Evolutionary conservation across 92 coral and sea anemone genomes (phyloP).

Genomic region (Palythoa heliodiscus): DNA sequence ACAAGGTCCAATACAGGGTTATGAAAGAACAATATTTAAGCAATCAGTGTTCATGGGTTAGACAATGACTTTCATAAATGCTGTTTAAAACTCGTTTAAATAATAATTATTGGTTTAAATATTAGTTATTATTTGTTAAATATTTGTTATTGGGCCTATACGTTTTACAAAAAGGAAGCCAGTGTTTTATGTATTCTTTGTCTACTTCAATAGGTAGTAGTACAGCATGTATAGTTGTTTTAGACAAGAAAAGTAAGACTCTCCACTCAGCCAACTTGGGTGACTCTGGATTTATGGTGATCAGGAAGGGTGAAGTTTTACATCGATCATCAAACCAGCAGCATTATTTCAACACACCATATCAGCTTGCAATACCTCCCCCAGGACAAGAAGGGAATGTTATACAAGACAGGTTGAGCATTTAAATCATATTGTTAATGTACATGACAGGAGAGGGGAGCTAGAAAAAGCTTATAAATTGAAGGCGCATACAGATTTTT

Average conservation of each 20-base stretch:
- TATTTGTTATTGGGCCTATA: no score
- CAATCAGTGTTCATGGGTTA: no score
- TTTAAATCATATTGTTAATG: not conserved
- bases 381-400: slow-evolving; percentile 94
- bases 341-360: slow-evolving; percentile 96
- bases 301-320: slow-evolving; percentile 83
- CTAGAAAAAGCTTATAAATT: no score
- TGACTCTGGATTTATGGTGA: slow-evolving; percentile 92
- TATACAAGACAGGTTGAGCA: slow-evolving; percentile 86
- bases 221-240: slow-evolving; percentile 90
- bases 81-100: no score
- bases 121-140: no score
- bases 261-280: slow-evolving; percentile 92
- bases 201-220: slow-evolving; percentile 72
- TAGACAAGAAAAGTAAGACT: slow-evolving; percentile 90
- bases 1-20: no score
- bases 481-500: no score
- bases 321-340: slow-evolving; percentile 94
- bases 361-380: slow-evolving; percentile 95
- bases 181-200: no score
- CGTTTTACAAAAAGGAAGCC: no score
- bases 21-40: no score
- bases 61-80: no score
- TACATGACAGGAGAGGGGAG: not conserved
- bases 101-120: no score